Evolutionary conservation across 2,797 vertebrate species (phyloP), one percentile per base, ranked within the genome.

Genomic region (Streptopelia turtur): DNA sequence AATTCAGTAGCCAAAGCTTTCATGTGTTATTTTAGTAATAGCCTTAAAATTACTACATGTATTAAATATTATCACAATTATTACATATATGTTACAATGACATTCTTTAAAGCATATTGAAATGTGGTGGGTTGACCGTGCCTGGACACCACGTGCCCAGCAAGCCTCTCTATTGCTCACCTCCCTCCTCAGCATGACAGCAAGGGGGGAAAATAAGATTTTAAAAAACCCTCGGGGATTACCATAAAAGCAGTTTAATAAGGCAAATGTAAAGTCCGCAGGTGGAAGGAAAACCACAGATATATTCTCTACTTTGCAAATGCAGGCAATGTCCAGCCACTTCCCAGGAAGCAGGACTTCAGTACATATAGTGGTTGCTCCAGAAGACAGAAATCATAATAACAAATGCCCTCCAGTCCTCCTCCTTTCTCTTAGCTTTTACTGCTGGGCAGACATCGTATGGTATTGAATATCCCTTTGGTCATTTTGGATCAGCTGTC

Each of bases 321-420:
- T 17, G 41, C 41, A 43, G 41, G 41, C 41, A 43, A 43, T 43
- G 16, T 43, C 41, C 41, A 17, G 41, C 41, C 41, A 43, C 41
- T 43, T 43, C 41, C 16, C 41, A 43, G 41, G 41, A 43, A 18
- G 16, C 16, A 52, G 45, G 11, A n/a, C 45, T 68, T 68, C 31
- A 27, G 31, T 13, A 76, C 2, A 2, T 27, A 11, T 8, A 39
- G 60, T 9, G 1, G 33, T 24, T n/a, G 49, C 49, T 61, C 49
- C 8, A 4, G 30, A 53, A 50, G 24, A n/a, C 23, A 27, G 59
- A 8, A 2, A 3, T 5, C 3, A 0, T 10, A 35, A 9, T 35
- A 60, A 37, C 1, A 1, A 28, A 30, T 20, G 31, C 5, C 10
- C 33, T 16, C 24, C 15, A 21, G 4, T 13, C 28, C 13, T n/a